Evolutionary conservation across 1,140 invertebrate genomes (phyloP), one percentile per base, ranked within the genome.

Genomic region (Pteromalus puparum): DNA sequence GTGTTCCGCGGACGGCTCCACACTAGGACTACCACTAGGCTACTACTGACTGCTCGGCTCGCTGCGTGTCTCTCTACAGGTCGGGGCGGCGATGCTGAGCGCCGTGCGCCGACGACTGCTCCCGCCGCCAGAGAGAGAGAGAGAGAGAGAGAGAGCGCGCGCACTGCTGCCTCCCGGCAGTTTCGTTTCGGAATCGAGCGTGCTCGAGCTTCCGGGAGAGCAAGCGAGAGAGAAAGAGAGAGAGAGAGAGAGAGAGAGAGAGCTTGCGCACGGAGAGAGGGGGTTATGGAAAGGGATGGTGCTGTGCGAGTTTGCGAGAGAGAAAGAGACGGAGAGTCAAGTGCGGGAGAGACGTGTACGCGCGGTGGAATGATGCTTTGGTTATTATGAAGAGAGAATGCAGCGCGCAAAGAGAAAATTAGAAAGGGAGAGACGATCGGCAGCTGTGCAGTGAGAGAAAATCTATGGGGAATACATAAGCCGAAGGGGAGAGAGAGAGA

Each of bases 41-140:
- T 70, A 30, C 65, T 72, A 26, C 74, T 86, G 72, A 81, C 68
- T 61, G 26, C 65, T 65, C n/a, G 53, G 46, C 61, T 61, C 42
- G 13, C 42, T 18, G 67, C 78, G 26, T 21, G 38, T 74, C 30
- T 76, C 74, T 24, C 34, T 28, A 68, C 82, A 78, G 74, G 82
- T 34, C 87, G 70, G 85, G 87, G 78, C 83, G 73, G 42, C 89
- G 89, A 89, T 87, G 87, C 84, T 87, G 88, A 83, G 89, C 82
- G 89, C 83, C 88, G 88, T 88, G 87, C 90, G 91, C 90, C 89
- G 87, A 90, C 90, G 53, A 92, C 88, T 91, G 90, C 89, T 88
- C 92, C 91, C 92, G 90, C 91, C 48, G 81, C 21, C 21, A 18
- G 42, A 26, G 34, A 42, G 48, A 34, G 30, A 34, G 30, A 34